These are phyloP conservation scores for Tursiops truncatus DNA, from an alignment of 2,113 vertebrate genomes.

Conservation along the genomic window DNA sequence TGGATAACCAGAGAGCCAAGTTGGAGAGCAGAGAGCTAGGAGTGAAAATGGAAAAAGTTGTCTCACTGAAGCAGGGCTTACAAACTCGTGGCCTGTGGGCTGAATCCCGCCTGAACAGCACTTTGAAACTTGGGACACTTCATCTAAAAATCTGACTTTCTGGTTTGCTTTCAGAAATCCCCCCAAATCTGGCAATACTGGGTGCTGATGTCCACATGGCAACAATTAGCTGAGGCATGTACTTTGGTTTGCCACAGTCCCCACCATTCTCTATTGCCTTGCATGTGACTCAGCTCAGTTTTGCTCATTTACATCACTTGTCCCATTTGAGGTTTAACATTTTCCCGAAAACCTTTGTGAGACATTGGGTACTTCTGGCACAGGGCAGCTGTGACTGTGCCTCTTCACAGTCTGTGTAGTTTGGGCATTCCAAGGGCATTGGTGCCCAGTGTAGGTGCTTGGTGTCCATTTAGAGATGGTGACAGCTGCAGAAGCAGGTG, in stretches of 20 bases:
- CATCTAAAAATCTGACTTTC: conserved; percentile 45
- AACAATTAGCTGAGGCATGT: not conserved
- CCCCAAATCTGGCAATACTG: not conserved
- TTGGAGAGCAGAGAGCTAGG: not conserved
- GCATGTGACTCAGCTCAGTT: not conserved
- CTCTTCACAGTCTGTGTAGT: not conserved
- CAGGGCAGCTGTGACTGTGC: not conserved
- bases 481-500: not conserved
- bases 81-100: conserved; percentile 70
- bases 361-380: not conserved
- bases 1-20: conserved; percentile 43
- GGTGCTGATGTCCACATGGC: not conserved
- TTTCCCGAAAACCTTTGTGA: not conserved
- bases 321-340: not conserved
- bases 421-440: not conserved
- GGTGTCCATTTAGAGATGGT: not conserved
- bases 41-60: conserved; percentile 72
- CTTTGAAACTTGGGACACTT: conserved; percentile 66
- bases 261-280: not conserved
- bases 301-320: not conserved
- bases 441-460: not conserved
- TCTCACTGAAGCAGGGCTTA: conserved; percentile 61
- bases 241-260: not conserved
- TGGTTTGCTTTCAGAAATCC: conserved; percentile 40
- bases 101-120: conserved; percentile 45